phyloP scores from a whole-genome alignment of 2,113 vertebrate species.

The Neogale vison region DNA sequence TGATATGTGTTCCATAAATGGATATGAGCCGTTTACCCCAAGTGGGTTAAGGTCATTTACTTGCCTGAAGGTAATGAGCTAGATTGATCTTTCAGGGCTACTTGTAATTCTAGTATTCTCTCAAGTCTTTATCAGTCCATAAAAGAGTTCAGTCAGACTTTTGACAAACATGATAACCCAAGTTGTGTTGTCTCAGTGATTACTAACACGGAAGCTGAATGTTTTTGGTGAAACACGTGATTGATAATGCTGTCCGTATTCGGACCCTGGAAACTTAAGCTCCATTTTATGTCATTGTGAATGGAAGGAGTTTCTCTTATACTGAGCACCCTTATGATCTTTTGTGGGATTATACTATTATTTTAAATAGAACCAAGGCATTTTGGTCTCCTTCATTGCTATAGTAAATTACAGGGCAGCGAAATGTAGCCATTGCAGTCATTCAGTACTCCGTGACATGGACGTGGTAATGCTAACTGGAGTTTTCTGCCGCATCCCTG shows the following conservation, averaged over 20 bases:
- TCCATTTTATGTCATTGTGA: conserved; percentile 7
- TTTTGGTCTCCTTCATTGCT: conserved; percentile 46
- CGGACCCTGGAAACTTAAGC: not conserved
- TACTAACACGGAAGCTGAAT: not conserved
- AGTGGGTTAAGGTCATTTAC: not conserved
- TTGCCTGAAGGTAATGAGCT: not conserved
- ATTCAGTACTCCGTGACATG: not conserved
- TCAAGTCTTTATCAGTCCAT: not conserved
- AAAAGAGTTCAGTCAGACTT: conserved; percentile 13
- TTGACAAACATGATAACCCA: not conserved
- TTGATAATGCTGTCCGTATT: not conserved
- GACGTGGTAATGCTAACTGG: conserved; percentile 6
- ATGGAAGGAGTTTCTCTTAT: conserved; percentile 45
- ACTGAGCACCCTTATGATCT: not conserved
- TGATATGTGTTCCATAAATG: not conserved
- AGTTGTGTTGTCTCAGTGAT: not conserved
- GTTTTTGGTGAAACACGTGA: not conserved
- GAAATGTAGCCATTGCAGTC: not conserved
- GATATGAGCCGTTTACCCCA: not conserved
- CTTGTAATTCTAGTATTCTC: conserved; percentile 17
- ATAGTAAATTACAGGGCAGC: conserved; percentile 9
- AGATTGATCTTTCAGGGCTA: conserved; percentile 6
- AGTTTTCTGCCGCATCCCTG: not conserved
- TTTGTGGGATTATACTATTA: conserved; percentile 26
- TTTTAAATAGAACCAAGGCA: conserved; percentile 39